Base-by-base conservation (phyloP, 2,888 invertebrate species). In the Drosophila hamatofila region DNA sequence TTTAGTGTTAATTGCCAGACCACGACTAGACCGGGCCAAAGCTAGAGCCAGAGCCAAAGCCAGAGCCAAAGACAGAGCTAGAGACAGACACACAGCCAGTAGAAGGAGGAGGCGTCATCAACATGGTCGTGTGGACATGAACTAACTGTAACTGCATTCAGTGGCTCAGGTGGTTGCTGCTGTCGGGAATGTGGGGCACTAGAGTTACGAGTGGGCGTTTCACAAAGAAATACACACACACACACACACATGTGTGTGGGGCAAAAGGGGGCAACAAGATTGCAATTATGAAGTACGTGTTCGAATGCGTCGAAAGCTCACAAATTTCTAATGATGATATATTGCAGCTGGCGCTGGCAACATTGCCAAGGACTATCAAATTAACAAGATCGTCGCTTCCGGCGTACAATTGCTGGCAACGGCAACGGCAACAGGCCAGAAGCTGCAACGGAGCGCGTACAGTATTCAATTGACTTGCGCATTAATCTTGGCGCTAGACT, bases 281-380 rank as follows among this genome's bases (percentile, higher is more conserved):
- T 69, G 71, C 84, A 88, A 88, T 88, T 89, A 82, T 82, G 70
- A 74, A 79, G 75, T 74, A 82, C 83, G 86, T 82, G 85, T 86
- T 66, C 65, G 69, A 82, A 89, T 86, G 87, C 87, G 83, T 88
- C 80, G 84, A 84, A 90, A 90, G 86, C 84, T 87, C 82, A 74
- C 89, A 90, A 87, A 89, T 84, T 86, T 90, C 89, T 90, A 90
- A 90, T 84, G 88, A 90, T 86, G 90, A 86, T 82, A 79, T 86
- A 86, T 90, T 76, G 88, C 72, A 66, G 63, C 59, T 57, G 77
- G 68, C 75, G 72, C 62, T 69, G 56, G 35, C 71, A 71, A 71
- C 72, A 75, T 74, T 59, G 80, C 59, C 84, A 74, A 81, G 70
- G 71, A 75, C 88, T 90, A 87, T 87, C 90, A 89, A 87, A 87